Evolutionary conservation across 2,113 vertebrate species (phyloP).

Genomic region (Dromaius novaehollandiae): DNA sequence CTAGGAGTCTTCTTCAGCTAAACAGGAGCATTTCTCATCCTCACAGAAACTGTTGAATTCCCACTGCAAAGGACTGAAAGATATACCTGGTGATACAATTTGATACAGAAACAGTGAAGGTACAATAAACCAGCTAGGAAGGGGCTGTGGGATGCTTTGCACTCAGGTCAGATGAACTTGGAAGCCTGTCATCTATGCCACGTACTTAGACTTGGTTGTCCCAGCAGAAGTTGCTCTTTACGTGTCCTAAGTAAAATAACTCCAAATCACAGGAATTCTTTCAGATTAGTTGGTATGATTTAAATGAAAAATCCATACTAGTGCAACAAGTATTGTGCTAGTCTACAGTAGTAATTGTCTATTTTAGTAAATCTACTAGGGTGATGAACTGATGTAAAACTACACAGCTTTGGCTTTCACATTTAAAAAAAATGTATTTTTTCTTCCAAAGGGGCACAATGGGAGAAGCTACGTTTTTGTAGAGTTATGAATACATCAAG

Average conservation of each 20-base stretch:
- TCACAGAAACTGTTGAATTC: background rate
- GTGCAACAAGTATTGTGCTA: background rate
- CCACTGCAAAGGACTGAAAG: background rate
- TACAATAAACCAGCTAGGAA: background rate
- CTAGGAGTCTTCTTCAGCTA: background rate
- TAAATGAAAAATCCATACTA: background rate
- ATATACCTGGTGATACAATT: background rate
- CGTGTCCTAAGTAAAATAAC: background rate
- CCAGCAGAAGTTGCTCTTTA: background rate
- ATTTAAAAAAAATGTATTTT: background rate
- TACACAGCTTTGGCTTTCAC: background rate
- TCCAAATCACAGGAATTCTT: background rate
- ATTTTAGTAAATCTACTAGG: background rate
- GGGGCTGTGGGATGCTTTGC: background rate
- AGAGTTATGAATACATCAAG: background rate
- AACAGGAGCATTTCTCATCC: background rate
- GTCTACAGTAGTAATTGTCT: background rate
- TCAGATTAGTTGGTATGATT: background rate
- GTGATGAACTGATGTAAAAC: background rate
- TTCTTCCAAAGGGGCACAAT: background rate
- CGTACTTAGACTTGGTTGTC: background rate
- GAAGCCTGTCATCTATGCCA: background rate
- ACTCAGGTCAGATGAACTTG: rapidly evolving
- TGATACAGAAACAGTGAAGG: rapidly evolving
- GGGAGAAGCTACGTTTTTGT: background rate